Percentiles rank a stretch among this genome's conserved stretches.
phyloP scores from a whole-genome alignment of 2,113 vertebrate genomes.

The Colinus virginianus region DNA sequence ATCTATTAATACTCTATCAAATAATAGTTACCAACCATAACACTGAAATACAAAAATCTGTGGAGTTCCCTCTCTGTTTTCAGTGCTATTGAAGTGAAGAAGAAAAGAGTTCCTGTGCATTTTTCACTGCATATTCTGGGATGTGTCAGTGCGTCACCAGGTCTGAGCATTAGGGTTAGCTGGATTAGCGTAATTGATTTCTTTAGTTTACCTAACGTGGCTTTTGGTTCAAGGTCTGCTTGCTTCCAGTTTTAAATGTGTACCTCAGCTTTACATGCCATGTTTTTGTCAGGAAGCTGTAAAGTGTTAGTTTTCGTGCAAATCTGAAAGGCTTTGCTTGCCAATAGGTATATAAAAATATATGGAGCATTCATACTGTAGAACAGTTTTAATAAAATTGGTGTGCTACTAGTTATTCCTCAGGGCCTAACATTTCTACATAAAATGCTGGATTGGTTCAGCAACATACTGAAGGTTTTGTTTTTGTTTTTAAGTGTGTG shows the following conservation, averaged over 20 bases:
- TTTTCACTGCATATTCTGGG: not conserved
- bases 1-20: not conserved
- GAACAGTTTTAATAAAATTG: conserved; percentile 15
- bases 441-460: conserved; percentile 8
- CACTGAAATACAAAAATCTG: rapidly evolving
- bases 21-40: not conserved
- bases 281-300: conserved; percentile 22
- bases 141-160: not conserved
- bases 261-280: conserved; percentile 5
- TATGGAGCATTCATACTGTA: conserved; percentile 7
- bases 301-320: conserved; percentile 31
- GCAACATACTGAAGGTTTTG: not conserved
- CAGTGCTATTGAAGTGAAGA: not conserved
- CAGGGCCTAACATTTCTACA: not conserved
- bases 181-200: conserved; percentile 67
- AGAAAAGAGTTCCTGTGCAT: not conserved
- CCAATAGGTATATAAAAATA: conserved; percentile 33
- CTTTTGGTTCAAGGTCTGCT: conserved; percentile 56
- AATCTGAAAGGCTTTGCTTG: not conserved
- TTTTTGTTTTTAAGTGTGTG: not conserved
- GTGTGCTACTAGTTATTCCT: conserved; percentile 19
- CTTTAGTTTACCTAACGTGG: conserved; percentile 54
- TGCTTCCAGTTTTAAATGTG: conserved; percentile 17
- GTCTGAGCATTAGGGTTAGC: conserved; percentile 23
- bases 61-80: not conserved